Percentiles rank a stretch among this genome's conserved stretches.
phyloP scores from a whole-genome alignment of 2,888 invertebrate genomes.

The Pocota personata region DNA sequence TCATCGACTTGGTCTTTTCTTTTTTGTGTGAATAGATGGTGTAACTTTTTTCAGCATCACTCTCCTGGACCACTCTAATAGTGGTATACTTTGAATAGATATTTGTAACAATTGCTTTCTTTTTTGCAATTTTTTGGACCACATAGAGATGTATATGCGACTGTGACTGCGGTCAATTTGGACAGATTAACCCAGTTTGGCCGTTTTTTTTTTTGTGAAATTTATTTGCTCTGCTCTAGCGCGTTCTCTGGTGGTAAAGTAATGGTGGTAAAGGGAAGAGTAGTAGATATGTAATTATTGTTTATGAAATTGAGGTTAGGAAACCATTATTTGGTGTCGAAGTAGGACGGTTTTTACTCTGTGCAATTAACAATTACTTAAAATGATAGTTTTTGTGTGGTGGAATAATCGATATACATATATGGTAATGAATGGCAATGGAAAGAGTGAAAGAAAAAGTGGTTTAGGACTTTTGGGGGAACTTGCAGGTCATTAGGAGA shows the following conservation, averaged over 20 bases:
- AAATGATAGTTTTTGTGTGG: neutral
- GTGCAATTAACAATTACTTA: constrained; percentile 29
- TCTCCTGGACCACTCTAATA: too few relatives aligned
- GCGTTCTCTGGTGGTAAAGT: neutral
- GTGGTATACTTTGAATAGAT: neutral
- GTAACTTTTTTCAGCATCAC: neutral
- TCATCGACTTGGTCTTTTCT: constrained; percentile 29
- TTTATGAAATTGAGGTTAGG: constrained; percentile 36
- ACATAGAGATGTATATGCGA: neutral
- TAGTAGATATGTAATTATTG: neutral
- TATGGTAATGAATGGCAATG: neutral
- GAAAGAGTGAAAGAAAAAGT: neutral
- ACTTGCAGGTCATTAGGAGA: constrained; percentile 8
- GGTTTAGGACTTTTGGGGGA: neutral
- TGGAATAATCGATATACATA: neutral
- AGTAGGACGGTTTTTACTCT: neutral
- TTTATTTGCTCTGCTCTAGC: constrained; percentile 7
- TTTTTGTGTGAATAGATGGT: neutral
- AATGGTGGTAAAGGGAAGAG: neutral
- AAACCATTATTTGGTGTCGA: constrained; percentile 23
- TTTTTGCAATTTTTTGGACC: constrained; percentile 31
- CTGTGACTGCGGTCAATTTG: constrained; percentile 46
- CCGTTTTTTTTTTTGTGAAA: neutral
- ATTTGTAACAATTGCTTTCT: constrained; percentile 7
- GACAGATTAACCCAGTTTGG: constrained; percentile 64